Base-by-base conservation (phyloP, 2,888 invertebrate genomes). In the Stictocephala bisonia region DNA sequence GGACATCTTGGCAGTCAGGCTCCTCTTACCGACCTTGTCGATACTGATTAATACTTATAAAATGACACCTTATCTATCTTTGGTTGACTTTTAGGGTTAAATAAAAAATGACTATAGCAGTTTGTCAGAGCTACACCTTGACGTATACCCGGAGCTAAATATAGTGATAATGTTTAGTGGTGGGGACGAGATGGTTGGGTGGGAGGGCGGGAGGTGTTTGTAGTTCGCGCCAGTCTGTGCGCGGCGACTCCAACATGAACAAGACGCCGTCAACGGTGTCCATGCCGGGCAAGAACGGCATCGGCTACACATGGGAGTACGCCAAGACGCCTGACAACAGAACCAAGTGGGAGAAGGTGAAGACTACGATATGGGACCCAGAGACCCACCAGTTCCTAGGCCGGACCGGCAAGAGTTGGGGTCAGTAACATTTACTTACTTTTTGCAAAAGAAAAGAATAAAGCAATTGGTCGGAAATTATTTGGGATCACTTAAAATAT, bases 401-500 rank as follows among this genome's bases (percentile, higher is more conserved):
- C 76, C 83, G 87, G 78, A 86, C 86, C 41, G 83, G 84, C 73
- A 82, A 84, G 81, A 85, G 86, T 81, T 88, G 88, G 88, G 86
- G 88, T 88, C 78, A 85, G 85, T n/a, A n/a, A n/a, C n/a, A n/a
- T n/a, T n/a, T n/a, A 78, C 48, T 66, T 35, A 18, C 67, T 70
- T 71, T 70, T 31, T 53, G 26, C 44, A 26, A 26, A 24, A 15
- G 11, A 13, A 18, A 35, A 35, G 35, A 35, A 35, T 7, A 35
- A 35, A 35, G 9, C 35, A 35, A 35, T 11, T 35, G 11, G 35
- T n/a, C n/a, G n/a, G n/a, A n/a, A n/a, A n/a, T n/a, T n/a, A n/a
- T n/a, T n/a, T n/a, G n/a, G n/a, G n/a, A n/a, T n/a, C n/a, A n/a
- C n/a, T n/a, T n/a, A n/a, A n/a, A n/a, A n/a, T n/a, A n/a, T n/a